A percentile compares a stretch with the other conserved stretches of the same genome.
Evolutionary conservation across 2,113 vertebrate species (phyloP).

Genomic region (Grammomys dolichurus): DNA sequence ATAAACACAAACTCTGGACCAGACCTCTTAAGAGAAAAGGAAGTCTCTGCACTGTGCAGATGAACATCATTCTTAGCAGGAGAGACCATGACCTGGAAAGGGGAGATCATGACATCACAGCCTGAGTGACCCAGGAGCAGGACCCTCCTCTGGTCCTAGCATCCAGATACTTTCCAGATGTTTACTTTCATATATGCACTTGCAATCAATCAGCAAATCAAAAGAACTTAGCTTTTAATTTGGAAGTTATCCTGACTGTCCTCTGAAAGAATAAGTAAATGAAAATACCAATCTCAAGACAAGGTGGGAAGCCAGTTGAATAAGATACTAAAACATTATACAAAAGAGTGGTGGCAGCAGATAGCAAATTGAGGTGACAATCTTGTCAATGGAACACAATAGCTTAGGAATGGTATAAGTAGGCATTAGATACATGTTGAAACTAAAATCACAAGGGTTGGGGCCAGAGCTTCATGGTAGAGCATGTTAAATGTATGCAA

Average conservation of each 20-base stretch:
- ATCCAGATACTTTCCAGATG: constrained; percentile 6
- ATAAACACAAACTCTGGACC: constrained; percentile 37
- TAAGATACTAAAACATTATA: not conserved
- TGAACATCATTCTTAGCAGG: constrained; percentile 23
- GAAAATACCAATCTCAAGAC: constrained; percentile 47
- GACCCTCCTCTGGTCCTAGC: not conserved
- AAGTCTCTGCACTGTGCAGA: not conserved
- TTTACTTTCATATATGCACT: not conserved
- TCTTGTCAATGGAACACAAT: not conserved
- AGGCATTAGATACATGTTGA: not conserved
- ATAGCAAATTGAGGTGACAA: not conserved
- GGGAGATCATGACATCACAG: not conserved
- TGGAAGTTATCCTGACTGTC: constrained; percentile 24
- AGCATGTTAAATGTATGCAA: not conserved
- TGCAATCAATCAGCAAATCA: not conserved
- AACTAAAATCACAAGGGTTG: not conserved
- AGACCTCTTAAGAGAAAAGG: not conserved
- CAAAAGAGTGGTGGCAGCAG: not conserved
- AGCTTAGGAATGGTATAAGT: not conserved
- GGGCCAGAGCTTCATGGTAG: not conserved
- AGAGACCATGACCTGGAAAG: not conserved
- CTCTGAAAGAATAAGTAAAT: constrained; percentile 25
- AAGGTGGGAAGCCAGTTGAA: not conserved
- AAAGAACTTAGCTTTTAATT: not conserved
- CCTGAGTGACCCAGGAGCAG: not conserved